phyloP scores from a whole-genome alignment of 1,140 invertebrate species.

The Orius insidiosus region DNA sequence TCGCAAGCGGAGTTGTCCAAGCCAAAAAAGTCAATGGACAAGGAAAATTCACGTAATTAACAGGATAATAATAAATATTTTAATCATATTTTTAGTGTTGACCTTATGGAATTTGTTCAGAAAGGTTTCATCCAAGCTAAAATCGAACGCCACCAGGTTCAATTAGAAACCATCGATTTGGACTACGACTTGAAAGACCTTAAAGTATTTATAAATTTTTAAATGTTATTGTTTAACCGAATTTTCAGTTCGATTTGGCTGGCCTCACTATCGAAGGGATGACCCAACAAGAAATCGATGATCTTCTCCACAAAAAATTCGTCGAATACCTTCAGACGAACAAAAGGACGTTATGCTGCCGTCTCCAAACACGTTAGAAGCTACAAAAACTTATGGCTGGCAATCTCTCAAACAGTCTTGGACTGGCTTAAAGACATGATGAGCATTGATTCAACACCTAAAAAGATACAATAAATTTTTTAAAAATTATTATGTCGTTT shows the following conservation, averaged over 20 bases:
- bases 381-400: slow-evolving; percentile 5
- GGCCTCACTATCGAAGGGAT: slow-evolving; percentile 7
- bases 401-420: slow-evolving; percentile 1
- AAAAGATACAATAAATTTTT: background rate
- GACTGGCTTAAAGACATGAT: slow-evolving; percentile 7
- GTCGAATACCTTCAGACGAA: background rate
- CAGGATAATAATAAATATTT: no score
- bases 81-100: background rate
- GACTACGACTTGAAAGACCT: background rate
- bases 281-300: slow-evolving; percentile 5
- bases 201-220: slow-evolving; percentile 1
- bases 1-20: background rate
- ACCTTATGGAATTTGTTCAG: background rate
- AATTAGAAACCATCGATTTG: background rate
- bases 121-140: background rate
- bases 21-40: slow-evolving; percentile 3
- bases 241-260: background rate
- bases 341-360: background rate
- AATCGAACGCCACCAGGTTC: slow-evolving; percentile 1
- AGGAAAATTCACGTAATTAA: slow-evolving; percentile 13
- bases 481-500: no score
- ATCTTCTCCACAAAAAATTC: slow-evolving; percentile 5
- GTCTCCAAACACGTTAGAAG: background rate
- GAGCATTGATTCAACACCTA: background rate
- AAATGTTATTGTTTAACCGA: background rate